phyloP scores from a whole-genome alignment of 2,113 vertebrate species.

The Leuciscus idus region DNA sequence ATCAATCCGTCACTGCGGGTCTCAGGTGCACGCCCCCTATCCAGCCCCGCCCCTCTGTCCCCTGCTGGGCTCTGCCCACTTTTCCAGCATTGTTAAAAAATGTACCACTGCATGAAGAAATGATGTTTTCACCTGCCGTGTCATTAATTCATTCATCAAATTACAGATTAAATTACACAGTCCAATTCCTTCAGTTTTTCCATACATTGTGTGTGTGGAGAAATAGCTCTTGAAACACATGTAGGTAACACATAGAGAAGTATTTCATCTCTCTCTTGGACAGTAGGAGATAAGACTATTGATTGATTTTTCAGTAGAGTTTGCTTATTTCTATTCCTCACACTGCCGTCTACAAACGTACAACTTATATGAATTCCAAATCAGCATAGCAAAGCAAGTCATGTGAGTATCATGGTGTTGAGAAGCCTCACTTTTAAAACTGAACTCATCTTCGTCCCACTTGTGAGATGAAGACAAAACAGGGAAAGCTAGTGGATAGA shows the following conservation, averaged over 20 bases:
- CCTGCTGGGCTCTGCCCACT: no score
- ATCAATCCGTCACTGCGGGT: no score
- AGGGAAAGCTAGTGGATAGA: background rate
- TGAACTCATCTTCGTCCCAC: conserved; percentile 24
- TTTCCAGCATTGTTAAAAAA: no score
- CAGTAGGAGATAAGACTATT: background rate
- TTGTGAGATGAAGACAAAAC: conserved; percentile 22
- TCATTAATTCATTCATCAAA: background rate
- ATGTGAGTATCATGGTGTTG: background rate
- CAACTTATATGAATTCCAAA: background rate
- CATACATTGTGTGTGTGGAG: background rate
- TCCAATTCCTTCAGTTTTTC: background rate
- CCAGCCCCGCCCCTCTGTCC: no score
- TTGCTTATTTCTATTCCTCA: conserved; percentile 6
- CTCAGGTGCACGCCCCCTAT: no score
- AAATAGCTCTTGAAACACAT: background rate
- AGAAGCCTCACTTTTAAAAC: background rate
- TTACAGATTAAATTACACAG: background rate
- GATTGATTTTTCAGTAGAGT: background rate
- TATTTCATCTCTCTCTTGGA: background rate
- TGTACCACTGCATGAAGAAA: no score
- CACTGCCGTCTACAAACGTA: background rate
- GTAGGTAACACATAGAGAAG: background rate
- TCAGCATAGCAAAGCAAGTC: background rate
- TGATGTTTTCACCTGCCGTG: no score